Evolutionary conservation across 2,888 invertebrate species (phyloP), one percentile per base, ranked within the genome.

Genomic region (Zonitis immaculata): DNA sequence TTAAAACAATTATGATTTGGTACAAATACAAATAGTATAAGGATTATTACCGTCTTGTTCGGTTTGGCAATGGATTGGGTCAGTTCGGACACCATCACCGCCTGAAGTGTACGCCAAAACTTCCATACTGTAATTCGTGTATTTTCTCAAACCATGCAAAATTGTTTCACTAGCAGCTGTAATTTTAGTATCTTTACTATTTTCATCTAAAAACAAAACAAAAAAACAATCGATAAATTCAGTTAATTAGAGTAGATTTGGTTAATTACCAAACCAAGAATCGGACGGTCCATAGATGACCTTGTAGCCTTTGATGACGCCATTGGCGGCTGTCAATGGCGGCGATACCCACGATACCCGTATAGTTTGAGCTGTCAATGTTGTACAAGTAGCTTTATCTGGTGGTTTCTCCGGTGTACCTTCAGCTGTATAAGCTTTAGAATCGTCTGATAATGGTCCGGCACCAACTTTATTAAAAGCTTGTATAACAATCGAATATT

Each of bases 91-190:
- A 57, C 96, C 95, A 74, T 96, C 95, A 9, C 97, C 97, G 60
- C 94, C 95, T 51, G 94, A 89, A 6, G 96, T 96, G 68, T 89
- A 95, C 18, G 96, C 95, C 65, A 95, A 78, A 27, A 97, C 94
- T 81, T 95, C 94, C 86, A 97, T 92, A 52, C 94, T 95, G 77
- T 96, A 97, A 78, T 97, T 96, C 2, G 95, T 96, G 78, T 88
- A 95, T 75, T 95, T 95, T 76, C 92, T 91, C 49, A 97, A 81
- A 48, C 93, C 93, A 71, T 93, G 93, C n/a, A 94, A 81, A 67
- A 93, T 93, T 0, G 93, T 93, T 76, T 94, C 93, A 67, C 91
- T 91, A 60, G 91, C 90, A n/a, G 91, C 87, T 5, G 93, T 92
- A 65, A 91, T 91, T 76, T 93, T 93, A 7, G 91, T 90, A 68